Evolutionary conservation across 2,797 vertebrate species (phyloP).

Genomic region (Cirrhinus molitorella): DNA sequence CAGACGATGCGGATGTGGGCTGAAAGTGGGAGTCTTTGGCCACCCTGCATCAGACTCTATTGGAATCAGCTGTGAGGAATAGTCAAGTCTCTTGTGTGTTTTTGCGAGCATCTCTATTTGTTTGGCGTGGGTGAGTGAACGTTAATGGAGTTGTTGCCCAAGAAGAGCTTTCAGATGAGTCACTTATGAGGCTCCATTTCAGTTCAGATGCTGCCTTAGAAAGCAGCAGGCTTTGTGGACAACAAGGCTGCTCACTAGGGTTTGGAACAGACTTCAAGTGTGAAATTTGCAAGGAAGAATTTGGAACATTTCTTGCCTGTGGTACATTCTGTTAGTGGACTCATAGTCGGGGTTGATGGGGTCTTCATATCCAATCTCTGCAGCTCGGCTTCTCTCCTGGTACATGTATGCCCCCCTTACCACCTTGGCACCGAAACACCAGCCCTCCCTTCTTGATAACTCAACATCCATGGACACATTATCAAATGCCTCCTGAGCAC

Average conservation of each 20-base stretch:
- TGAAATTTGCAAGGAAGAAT: not conserved
- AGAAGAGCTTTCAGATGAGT: constrained; percentile 17
- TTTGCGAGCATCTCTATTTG: constrained; percentile 22
- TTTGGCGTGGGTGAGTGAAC: constrained; percentile 15
- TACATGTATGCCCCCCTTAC: constrained; percentile 94
- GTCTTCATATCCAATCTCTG: constrained; percentile 86
- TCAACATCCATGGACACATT: constrained; percentile 84
- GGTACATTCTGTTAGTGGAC: constrained; percentile 89
- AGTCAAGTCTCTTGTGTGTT: constrained; percentile 14
- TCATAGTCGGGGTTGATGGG: constrained; percentile 90
- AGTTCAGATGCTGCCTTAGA: constrained; percentile 11
- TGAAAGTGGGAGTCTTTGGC: constrained; percentile 6
- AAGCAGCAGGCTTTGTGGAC: constrained; percentile 5
- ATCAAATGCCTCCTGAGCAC: constrained; percentile 85
- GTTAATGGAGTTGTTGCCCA: constrained; percentile 18
- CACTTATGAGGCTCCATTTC: constrained; percentile 27
- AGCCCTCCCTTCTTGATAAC: constrained; percentile 85
- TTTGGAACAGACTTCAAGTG: not conserved
- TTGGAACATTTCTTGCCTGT: constrained; percentile 77
- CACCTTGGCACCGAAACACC: constrained; percentile 90
- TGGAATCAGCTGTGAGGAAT: constrained; percentile 17
- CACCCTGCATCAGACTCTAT: not conserved
- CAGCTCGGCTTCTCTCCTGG: constrained; percentile 86
- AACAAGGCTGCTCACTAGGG: not conserved
- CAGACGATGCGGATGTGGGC: not conserved